phyloP scores from a whole-genome alignment of 2,797 vertebrate genomes.

The Macroramphosus scolopax region DNA sequence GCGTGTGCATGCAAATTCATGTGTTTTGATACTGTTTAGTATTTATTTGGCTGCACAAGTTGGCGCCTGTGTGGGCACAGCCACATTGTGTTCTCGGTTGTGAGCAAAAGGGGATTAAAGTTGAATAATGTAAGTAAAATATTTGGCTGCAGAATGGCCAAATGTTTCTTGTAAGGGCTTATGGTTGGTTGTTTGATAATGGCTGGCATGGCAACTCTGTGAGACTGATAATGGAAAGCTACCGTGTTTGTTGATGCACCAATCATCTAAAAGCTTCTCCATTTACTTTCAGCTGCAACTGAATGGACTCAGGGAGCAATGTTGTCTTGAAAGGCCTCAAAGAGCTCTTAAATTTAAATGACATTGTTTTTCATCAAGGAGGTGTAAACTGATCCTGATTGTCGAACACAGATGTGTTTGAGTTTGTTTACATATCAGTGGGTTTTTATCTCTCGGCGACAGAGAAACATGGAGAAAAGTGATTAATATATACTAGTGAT shows the following conservation, averaged over 20 bases:
- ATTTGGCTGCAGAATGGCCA: conserved; percentile 52
- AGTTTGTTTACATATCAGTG: no score
- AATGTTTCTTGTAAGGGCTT: conserved; percentile 53
- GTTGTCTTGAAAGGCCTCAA: conserved; percentile 55
- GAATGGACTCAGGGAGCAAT: conserved; percentile 47
- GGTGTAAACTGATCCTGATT: no score
- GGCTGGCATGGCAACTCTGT: conserved; percentile 41
- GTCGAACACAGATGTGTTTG: no score
- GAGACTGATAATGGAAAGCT: conserved; percentile 60
- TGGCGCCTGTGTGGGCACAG: conserved; percentile 57
- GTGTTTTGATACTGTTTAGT: conserved; percentile 48
- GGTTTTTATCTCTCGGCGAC: no score
- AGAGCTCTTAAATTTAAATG: conserved; percentile 55
- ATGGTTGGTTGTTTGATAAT: conserved; percentile 51
- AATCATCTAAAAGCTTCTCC: conserved; percentile 59
- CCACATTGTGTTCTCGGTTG: conserved; percentile 47
- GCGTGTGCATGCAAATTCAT: conserved; percentile 19
- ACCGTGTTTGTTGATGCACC: conserved; percentile 56
- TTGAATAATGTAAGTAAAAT: conserved; percentile 55
- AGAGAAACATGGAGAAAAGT: no score
- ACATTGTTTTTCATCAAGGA: conserved; percentile 44
- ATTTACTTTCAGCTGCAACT: conserved; percentile 47
- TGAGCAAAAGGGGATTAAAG: conserved; percentile 53
- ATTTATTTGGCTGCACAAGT: conserved; percentile 56
- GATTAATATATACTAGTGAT: conserved; percentile 5